A percentile compares a stretch with the other conserved stretches of the same genome.
phyloP scores from a whole-genome alignment of 2,888 invertebrate species.

The Lapara coniferarum region DNA sequence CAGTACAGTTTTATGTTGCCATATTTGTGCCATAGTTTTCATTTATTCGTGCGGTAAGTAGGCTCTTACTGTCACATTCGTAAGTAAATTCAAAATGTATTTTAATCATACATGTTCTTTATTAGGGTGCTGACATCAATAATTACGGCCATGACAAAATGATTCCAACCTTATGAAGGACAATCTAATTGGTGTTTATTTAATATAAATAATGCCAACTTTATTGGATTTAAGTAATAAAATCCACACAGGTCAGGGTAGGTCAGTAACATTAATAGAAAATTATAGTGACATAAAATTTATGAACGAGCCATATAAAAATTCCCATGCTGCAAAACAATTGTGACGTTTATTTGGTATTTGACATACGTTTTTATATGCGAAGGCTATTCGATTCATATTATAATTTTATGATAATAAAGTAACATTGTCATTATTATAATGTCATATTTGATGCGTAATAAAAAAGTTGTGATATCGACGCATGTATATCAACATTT shows the following conservation, averaged over 20 bases:
- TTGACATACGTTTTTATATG: background rate
- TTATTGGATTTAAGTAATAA: constrained; percentile 4
- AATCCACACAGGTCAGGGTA: constrained; percentile 2
- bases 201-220: background rate
- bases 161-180: background rate
- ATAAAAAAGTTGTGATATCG: no score
- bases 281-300: background rate
- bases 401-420: no score
- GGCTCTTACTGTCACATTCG: no score
- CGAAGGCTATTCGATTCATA: background rate
- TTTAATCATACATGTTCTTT: background rate
- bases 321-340: background rate
- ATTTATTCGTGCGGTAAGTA: no score
- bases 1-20: no score
- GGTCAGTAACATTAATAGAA: constrained; percentile 4
- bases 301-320: background rate
- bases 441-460: no score
- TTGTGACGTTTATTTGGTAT: background rate
- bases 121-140: background rate
- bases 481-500: no score
- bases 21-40: no score
- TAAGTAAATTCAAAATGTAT: background rate
- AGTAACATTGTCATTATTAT: no score
- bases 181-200: constrained; percentile 3
- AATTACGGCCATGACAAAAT: background rate